Base-by-base conservation (phyloP, 1,140 invertebrate genomes). In the Heliconius himera region DNA sequence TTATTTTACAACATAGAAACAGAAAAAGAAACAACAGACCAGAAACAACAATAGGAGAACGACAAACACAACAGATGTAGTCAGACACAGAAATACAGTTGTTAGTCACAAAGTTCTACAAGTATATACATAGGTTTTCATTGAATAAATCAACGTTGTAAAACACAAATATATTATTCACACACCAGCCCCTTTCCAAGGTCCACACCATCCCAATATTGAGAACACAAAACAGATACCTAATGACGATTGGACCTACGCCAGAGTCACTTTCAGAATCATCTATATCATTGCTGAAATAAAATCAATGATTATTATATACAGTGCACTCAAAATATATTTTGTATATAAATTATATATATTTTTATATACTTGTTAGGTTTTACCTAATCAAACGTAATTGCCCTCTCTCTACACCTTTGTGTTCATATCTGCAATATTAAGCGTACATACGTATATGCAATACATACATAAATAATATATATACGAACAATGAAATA, bases 221-320 rank as follows among this genome's bases (percentile, higher is more conserved):
- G 73, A 82, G 46, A 81, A 82, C 79, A 83, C 80, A 81, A 84
- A 83, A 81, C 82, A 83, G 76, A 87, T 87, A 87, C 85, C 85
- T 87, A 87, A 87, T 87, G 56, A 87, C 22, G 60, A 79, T 73
- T 70, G 82, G 81, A 79, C 76, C 77, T 83, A 87, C 33, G 66
- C 80, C 84, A 56, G 76, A 60, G 70, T 81, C 77, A 54, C 75
- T 82, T 11, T 82, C 82, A 81, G 70, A 81, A 46, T 89, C 88
- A 79, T 78, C 76, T 82, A 93, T 87, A 90, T 90, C 88, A 79
- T 93, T 93, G 90, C 92, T 94, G 92, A 92, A 94, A 94, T 83
- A 91, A 89, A 91, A 90, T 83, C 78, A 73, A 77, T 81, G 73
- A 81, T 80, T 83, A 77, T 80, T 83, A 77, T 76, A 84, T 83